Evolutionary conservation across 2,888 invertebrate species (phyloP).

Genomic region (Euplexia lucipara): DNA sequence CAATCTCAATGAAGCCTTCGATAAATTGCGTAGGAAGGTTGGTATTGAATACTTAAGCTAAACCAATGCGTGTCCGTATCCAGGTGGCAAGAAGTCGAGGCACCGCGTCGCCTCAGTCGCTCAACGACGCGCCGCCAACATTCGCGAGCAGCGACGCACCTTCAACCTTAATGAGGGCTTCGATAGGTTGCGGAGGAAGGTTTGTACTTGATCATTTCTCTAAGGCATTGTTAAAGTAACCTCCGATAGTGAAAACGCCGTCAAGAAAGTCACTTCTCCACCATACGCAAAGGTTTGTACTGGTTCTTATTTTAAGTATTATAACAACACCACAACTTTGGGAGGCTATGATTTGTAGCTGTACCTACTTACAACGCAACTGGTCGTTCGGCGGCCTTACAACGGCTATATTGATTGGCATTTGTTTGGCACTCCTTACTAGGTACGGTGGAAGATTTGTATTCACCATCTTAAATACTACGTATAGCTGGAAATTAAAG

Average conservation of each 20-base stretch:
- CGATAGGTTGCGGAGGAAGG: conserved; percentile 92
- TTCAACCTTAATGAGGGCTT: conserved; percentile 99
- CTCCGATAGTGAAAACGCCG: not conserved
- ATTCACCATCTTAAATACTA: not conserved
- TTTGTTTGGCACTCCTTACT: too few relatives aligned
- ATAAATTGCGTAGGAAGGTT: conserved; percentile 96
- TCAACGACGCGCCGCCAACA: conserved; percentile 97
- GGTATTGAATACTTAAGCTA: conserved; percentile 40
- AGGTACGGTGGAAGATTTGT: not conserved
- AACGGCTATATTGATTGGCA: too few relatives aligned
- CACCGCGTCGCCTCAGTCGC: conserved; percentile 97
- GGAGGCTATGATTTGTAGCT: too few relatives aligned
- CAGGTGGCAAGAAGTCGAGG: conserved; percentile 94
- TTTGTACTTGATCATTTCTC: conserved; percentile 50
- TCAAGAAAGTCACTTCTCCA: not conserved
- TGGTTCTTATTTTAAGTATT: too few relatives aligned
- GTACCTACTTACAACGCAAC: too few relatives aligned
- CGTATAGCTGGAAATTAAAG: not conserved
- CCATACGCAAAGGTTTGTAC: too few relatives aligned
- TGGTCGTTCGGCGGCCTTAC: too few relatives aligned
- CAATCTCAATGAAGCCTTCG: conserved; percentile 98
- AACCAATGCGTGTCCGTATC: conserved; percentile 58
- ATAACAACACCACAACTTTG: too few relatives aligned
- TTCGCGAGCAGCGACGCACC: conserved; percentile 97
- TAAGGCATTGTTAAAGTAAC: not conserved